Conservation (phyloP, 2,797 vertebrate genomes). For the Gymnopithys bicolor region DNA sequence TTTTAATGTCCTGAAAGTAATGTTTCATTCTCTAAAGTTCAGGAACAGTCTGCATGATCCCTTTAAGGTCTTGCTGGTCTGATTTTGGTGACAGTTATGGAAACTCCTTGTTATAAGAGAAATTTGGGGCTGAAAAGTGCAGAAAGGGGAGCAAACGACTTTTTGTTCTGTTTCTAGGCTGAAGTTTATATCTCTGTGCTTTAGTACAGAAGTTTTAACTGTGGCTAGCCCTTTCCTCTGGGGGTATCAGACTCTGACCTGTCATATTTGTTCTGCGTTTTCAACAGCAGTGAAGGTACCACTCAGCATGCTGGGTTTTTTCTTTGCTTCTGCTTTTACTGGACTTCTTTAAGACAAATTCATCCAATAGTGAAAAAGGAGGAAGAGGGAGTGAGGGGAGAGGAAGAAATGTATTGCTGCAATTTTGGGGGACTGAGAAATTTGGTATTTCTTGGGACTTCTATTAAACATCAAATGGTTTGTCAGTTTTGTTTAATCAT, state of each 20-base stretch:
- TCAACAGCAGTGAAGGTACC: constrained; percentile 5
- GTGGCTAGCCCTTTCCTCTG: background rate
- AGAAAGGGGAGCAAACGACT: background rate
- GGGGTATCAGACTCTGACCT: background rate
- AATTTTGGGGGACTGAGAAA: background rate
- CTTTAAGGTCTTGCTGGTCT: background rate
- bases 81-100: background rate
- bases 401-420: background rate
- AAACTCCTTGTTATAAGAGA: background rate
- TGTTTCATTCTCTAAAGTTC: background rate
- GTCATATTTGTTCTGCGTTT: constrained; percentile 14
- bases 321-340: background rate
- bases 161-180: background rate
- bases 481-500: background rate
- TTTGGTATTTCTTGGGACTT: background rate
- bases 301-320: background rate
- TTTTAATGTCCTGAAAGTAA: background rate
- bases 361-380: background rate
- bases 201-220: background rate
- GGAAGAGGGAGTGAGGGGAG: background rate
- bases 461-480: background rate
- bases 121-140: background rate
- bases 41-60: background rate
- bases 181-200: background rate
- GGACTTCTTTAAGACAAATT: constrained; percentile 7